Percentiles rank a stretch among this genome's conserved stretches.
phyloP scores from a whole-genome alignment of 2,113 vertebrate species.

The Dasypus novemcinctus region DNA sequence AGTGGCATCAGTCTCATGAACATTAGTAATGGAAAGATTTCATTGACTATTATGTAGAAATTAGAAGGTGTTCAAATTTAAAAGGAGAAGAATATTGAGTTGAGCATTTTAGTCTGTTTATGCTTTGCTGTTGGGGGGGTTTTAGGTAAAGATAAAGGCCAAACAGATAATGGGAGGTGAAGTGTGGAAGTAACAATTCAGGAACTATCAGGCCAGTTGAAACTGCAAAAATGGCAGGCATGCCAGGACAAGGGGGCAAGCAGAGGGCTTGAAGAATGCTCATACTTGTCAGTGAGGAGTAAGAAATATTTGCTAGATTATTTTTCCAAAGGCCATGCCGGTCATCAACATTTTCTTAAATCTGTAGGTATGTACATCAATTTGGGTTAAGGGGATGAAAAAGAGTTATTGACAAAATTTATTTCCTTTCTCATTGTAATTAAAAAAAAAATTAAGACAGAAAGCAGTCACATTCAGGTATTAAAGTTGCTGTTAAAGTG shows the following conservation, averaged over 20 bases:
- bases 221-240: background rate
- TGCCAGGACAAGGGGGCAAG: background rate
- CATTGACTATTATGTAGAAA: background rate
- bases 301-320: background rate
- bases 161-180: background rate
- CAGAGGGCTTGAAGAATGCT: background rate
- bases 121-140: background rate
- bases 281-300: background rate
- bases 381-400: background rate
- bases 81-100: background rate
- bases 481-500: background rate
- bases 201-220: background rate
- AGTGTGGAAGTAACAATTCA: background rate
- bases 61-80: background rate
- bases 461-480: background rate
- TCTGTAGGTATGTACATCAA: background rate
- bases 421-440: background rate
- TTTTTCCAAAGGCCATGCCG: background rate
- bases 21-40: background rate
- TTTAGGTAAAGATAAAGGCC: background rate
- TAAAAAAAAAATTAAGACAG: background rate
- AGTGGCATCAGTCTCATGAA: background rate
- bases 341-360: background rate
- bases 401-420: background rate
- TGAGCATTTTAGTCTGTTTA: background rate